Evolutionary conservation across 2,113 vertebrate genomes (phyloP).

Genomic region (Monopterus albus): DNA sequence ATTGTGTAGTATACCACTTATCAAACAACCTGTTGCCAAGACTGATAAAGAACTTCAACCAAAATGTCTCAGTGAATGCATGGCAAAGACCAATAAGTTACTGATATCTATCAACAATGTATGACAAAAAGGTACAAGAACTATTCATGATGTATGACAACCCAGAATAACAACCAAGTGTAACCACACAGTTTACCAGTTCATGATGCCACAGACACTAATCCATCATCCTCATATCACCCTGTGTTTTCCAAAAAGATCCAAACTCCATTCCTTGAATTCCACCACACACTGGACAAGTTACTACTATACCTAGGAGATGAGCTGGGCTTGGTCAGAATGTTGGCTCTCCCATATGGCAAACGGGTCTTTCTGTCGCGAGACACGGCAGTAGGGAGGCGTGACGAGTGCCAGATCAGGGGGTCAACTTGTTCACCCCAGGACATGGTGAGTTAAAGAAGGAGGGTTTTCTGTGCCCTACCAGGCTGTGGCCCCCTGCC

Average conservation of each 20-base stretch:
- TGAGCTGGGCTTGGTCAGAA: conserved; percentile 48
- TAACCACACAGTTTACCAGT: conserved; percentile 58
- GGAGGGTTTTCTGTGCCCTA: conserved; percentile 55
- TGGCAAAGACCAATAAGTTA: not conserved
- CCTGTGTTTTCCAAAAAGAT: conserved; percentile 6
- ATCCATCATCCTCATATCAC: conserved; percentile 29
- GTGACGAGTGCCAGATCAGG: conserved; percentile 67
- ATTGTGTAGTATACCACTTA: not conserved
- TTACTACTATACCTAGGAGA: conserved; percentile 74
- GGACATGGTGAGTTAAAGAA: conserved; percentile 75
- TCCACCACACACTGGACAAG: not conserved
- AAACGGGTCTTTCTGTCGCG: conserved; percentile 76
- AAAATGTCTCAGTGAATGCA: not conserved
- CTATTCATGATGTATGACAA: not conserved
- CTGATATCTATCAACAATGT: not conserved
- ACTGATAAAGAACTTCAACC: not conserved
- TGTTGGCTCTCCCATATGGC: conserved; percentile 63
- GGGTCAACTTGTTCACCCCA: conserved; percentile 68
- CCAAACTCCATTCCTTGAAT: not conserved
- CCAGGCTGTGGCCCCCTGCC: conserved; percentile 46
- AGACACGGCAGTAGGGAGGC: conserved; percentile 69
- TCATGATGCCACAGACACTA: conserved; percentile 55
- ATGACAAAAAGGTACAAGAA: not conserved
- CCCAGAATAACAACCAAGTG: not conserved
- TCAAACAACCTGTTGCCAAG: not conserved